Conservation (phyloP, 2,797 vertebrate species). For the Ibycter americanus region DNA sequence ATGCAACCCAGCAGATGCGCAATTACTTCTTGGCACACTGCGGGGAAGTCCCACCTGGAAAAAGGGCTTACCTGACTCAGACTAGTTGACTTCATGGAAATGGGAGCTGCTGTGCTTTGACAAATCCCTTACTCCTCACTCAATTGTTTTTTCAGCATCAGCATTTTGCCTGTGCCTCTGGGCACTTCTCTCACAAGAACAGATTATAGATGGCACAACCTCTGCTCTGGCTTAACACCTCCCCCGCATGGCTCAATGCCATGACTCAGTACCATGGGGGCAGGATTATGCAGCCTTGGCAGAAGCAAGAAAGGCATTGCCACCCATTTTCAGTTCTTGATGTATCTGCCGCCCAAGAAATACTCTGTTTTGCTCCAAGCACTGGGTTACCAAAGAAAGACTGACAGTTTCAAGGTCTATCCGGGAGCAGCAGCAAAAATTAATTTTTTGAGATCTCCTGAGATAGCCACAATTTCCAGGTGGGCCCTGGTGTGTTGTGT, state of each 20-base stretch:
- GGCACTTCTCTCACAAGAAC: neutral
- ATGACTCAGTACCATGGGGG: neutral
- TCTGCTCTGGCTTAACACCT: neutral
- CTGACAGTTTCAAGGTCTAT: neutral
- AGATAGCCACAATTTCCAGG: neutral
- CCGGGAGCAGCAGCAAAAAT: neutral
- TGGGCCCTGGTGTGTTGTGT: accelerated
- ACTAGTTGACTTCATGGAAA: neutral
- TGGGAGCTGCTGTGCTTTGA: neutral
- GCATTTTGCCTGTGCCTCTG: neutral
- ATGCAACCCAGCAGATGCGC: accelerated
- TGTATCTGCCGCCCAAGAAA: neutral
- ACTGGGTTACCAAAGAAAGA: neutral
- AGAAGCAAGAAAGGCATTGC: neutral
- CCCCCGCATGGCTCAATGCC: neutral
- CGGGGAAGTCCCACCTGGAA: neutral
- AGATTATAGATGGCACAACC: neutral
- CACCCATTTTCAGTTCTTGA: neutral
- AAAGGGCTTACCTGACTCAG: neutral
- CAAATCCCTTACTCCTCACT: neutral
- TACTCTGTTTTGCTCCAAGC: neutral
- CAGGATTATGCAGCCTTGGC: neutral
- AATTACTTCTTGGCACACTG: neutral
- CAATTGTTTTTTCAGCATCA: neutral
- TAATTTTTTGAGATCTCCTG: neutral